Percentiles rank a stretch among this genome's conserved stretches.
Evolutionary conservation across 2,797 vertebrate genomes (phyloP).

Genomic region (Hirundo rustica): DNA sequence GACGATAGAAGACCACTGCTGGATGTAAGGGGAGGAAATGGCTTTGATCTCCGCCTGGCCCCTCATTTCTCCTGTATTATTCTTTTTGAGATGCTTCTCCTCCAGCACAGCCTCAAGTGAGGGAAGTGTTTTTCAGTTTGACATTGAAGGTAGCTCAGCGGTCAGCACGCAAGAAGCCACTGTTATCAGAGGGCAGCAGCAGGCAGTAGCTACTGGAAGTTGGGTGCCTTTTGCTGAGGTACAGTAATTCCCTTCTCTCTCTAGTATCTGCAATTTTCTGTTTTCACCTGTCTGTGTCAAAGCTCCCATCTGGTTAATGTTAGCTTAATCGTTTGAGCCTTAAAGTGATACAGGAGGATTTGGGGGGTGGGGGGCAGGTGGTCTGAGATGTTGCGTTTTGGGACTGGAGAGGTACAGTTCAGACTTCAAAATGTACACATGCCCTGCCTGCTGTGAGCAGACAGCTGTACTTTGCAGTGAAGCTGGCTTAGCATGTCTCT

Average conservation of each 20-base stretch:
- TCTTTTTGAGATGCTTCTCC: constrained; percentile 69
- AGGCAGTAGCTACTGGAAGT: constrained; percentile 64
- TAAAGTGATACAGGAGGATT: not conserved
- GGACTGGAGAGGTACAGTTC: not conserved
- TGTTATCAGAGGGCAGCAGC: constrained; percentile 68
- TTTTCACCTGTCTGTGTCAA: constrained; percentile 37
- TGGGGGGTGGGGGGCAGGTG: not conserved
- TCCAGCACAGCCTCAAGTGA: constrained; percentile 61
- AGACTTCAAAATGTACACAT: not conserved
- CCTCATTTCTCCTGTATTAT: constrained; percentile 62
- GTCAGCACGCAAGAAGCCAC: constrained; percentile 70
- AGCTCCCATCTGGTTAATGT: constrained; percentile 18
- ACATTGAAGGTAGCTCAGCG: constrained; percentile 78
- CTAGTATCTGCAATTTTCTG: constrained; percentile 45
- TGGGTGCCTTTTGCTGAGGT: constrained; percentile 73
- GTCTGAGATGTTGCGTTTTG: not conserved
- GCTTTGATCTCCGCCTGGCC: constrained; percentile 70
- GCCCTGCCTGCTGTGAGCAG: constrained; percentile 30
- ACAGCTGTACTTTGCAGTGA: constrained; percentile 17
- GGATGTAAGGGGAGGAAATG: constrained; percentile 75
- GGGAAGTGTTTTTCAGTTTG: constrained; percentile 68
- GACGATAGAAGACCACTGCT: constrained; percentile 55
- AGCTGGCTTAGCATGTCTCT: not conserved
- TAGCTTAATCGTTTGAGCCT: constrained; percentile 19
- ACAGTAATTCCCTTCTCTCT: constrained; percentile 69